A percentile compares a stretch with the other conserved stretches of the same genome.
phyloP scores from a whole-genome alignment of 2,888 invertebrate species.

The Thyatira batis region DNA sequence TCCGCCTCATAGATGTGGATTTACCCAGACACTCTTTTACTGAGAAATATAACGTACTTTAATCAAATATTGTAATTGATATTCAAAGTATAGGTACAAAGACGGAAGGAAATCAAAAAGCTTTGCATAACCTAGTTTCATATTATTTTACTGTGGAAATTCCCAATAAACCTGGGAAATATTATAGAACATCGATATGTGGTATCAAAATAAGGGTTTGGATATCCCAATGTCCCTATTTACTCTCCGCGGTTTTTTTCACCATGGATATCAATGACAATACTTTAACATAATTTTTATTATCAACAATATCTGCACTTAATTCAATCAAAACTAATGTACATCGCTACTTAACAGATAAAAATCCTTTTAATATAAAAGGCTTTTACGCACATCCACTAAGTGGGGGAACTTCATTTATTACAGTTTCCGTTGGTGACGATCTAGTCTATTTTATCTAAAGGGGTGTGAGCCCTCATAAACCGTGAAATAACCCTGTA shows the following conservation, averaged over 20 bases:
- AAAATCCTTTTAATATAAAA: conserved; percentile 30
- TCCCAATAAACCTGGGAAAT: background rate
- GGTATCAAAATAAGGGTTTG: too few relatives aligned
- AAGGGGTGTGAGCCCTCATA: conserved; percentile 21
- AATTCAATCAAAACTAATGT: background rate
- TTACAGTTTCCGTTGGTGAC: background rate
- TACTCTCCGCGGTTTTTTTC: too few relatives aligned
- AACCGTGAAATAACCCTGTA: conserved; percentile 13
- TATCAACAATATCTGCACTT: background rate
- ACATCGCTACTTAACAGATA: conserved; percentile 13
- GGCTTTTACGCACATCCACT: conserved; percentile 27
- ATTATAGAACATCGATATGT: background rate
- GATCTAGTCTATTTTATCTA: conserved; percentile 17
- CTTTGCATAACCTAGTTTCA: background rate
- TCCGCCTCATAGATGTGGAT: background rate
- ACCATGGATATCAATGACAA: too few relatives aligned
- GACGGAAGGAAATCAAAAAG: background rate
- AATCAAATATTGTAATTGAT: background rate
- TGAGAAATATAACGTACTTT: background rate
- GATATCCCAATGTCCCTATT: too few relatives aligned
- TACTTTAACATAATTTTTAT: background rate
- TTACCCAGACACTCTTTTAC: background rate
- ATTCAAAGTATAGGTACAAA: background rate
- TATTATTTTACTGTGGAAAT: background rate
- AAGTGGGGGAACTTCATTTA: conserved; percentile 10